These are phyloP conservation scores for Pseudoips prasinana DNA, from an alignment of 2,888 invertebrate genomes.

Conservation along the genomic window DNA sequence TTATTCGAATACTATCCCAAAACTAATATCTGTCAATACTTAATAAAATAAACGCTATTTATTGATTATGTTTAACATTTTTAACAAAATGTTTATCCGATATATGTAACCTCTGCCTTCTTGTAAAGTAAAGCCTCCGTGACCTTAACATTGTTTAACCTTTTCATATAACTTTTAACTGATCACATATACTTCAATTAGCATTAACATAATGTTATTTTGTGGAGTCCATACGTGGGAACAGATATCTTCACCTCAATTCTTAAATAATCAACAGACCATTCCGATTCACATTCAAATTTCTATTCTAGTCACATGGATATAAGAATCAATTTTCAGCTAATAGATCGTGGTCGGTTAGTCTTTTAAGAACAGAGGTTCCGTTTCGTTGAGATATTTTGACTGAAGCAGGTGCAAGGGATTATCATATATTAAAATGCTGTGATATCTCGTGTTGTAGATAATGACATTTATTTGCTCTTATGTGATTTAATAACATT, in stretches of 20 bases:
- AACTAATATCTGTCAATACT: too few species aligned
- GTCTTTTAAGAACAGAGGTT: too few species aligned
- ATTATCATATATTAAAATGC: conserved; percentile 49
- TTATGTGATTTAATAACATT: conserved; percentile 9
- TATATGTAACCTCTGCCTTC: background rate
- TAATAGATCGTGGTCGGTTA: too few species aligned
- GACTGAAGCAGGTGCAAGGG: conserved; percentile 35
- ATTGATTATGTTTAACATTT: too few species aligned
- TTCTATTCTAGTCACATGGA: too few species aligned
- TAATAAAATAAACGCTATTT: too few species aligned
- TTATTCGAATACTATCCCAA: too few species aligned
- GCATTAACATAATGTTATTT: conserved; percentile 43
- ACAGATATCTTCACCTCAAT: conserved; percentile 6
- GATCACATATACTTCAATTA: conserved; percentile 40
- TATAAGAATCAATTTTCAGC: too few species aligned
- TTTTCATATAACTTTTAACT: conserved; percentile 14
- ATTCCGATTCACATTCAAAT: too few species aligned
- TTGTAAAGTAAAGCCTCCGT: conserved; percentile 4
- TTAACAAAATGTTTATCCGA: background rate
- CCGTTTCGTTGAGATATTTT: conserved; percentile 16
- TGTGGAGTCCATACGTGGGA: conserved; percentile 47
- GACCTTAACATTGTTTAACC: conserved; percentile 9
- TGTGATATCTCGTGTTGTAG: conserved; percentile 19
- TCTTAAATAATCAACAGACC: too few species aligned
- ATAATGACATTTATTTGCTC: conserved; percentile 26